These are phyloP conservation scores for Rhingia rostrata DNA, from an alignment of 2,888 invertebrate species.

Conservation along the genomic window DNA sequence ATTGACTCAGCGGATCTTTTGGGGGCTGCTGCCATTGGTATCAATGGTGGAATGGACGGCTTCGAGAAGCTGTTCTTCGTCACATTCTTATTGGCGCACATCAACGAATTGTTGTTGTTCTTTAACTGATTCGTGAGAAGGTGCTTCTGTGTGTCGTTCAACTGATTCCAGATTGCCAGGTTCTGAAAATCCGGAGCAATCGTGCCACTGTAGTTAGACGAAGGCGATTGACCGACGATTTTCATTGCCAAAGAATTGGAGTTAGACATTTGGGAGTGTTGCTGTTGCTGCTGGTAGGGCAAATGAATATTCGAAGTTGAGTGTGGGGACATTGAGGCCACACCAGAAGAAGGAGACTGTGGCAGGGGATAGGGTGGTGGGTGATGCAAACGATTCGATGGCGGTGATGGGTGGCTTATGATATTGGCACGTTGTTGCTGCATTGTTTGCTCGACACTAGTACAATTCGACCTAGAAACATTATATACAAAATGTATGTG, in stretches of 20 bases:
- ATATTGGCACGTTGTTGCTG: conserved; percentile 79
- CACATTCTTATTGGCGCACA: conserved; percentile 55
- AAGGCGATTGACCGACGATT: conserved; percentile 9
- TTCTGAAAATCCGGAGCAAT: conserved; percentile 78
- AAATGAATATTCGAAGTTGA: conserved; percentile 50
- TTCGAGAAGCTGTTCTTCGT: conserved; percentile 75
- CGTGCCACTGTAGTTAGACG: conserved; percentile 45
- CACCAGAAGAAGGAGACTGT: conserved; percentile 51
- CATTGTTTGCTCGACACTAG: conserved; percentile 82
- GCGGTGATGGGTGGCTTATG: conserved; percentile 73
- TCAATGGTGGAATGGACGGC: conserved; percentile 77
- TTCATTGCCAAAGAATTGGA: conserved; percentile 6
- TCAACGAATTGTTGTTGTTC: conserved; percentile 56
- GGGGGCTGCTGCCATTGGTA: conserved; percentile 74
- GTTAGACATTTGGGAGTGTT: conserved; percentile 33
- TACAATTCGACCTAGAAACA: conserved; percentile 83
- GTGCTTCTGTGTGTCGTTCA: conserved; percentile 76
- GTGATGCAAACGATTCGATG: conserved; percentile 50
- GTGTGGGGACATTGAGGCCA: conserved; percentile 51
- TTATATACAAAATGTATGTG: conserved; percentile 82
- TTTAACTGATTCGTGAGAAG: conserved; percentile 63
- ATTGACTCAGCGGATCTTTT: conserved; percentile 77
- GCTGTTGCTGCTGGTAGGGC: conserved; percentile 67
- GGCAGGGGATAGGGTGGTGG: conserved; percentile 76
- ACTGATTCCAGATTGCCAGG: conserved; percentile 81